Evolutionary conservation across 2,888 invertebrate genomes (phyloP).

Genomic region (Brachypalpus laphriformis): DNA sequence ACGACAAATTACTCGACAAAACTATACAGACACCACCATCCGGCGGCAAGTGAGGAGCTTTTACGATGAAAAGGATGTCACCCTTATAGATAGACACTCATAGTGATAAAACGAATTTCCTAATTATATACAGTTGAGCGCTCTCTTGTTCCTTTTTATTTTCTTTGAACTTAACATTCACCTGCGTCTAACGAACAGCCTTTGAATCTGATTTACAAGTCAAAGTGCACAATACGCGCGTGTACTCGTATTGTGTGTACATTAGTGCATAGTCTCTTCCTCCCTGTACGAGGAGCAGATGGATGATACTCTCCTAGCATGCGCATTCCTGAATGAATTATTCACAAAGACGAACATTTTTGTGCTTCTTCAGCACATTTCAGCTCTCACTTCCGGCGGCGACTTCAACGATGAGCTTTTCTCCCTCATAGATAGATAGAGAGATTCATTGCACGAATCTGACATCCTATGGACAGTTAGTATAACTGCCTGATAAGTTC

Average conservation of each 20-base stretch:
- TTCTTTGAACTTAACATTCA: slow-evolving; percentile 69
- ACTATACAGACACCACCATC: slow-evolving; percentile 25
- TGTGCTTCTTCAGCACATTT: slow-evolving; percentile 56
- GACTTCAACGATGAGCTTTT: slow-evolving; percentile 58
- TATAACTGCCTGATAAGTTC: slow-evolving; percentile 75
- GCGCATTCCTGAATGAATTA: slow-evolving; percentile 66
- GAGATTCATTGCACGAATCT: slow-evolving; percentile 52
- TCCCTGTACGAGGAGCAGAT: slow-evolving; percentile 7
- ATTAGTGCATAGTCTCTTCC: slow-evolving; percentile 40
- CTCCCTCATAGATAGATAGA: slow-evolving; percentile 64
- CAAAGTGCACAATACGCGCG: slow-evolving; percentile 62
- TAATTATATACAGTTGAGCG: slow-evolving; percentile 67
- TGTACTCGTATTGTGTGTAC: slow-evolving; percentile 51
- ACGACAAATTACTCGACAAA: slow-evolving; percentile 41
- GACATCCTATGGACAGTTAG: slow-evolving; percentile 69
- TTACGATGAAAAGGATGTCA: slow-evolving; percentile 66
- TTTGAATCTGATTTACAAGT: slow-evolving; percentile 68
- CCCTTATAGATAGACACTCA: slow-evolving; percentile 39
- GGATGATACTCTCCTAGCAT: slow-evolving; percentile 59
- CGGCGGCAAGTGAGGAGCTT: slow-evolving; percentile 29
- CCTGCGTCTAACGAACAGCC: slow-evolving; percentile 66
- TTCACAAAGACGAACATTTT: slow-evolving; percentile 10
- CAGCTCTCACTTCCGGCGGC: slow-evolving; percentile 48
- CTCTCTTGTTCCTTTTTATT: slow-evolving; percentile 63
- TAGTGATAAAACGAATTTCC: slow-evolving; percentile 69